Evolutionary conservation across 2,113 vertebrate genomes (phyloP).

Genomic region (Nannospalax galili): DNA sequence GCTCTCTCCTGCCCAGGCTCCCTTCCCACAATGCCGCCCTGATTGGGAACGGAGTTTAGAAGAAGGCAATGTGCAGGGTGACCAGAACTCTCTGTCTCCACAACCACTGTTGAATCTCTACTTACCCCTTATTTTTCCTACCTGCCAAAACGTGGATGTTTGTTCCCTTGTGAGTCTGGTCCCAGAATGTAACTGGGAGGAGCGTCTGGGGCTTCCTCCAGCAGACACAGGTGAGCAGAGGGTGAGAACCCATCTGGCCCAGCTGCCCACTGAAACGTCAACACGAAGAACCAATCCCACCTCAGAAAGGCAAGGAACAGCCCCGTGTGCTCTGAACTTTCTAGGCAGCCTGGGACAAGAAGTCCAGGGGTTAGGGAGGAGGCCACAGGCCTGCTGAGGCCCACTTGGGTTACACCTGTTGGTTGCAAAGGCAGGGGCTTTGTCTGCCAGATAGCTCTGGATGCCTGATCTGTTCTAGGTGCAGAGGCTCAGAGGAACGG

Average conservation of each 20-base stretch:
- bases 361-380: background rate
- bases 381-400: background rate
- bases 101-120: fast-evolving
- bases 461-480: background rate
- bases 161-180: background rate
- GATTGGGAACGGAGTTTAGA: background rate
- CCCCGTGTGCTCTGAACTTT: background rate
- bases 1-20: background rate
- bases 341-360: no score
- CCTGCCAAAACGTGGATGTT: background rate
- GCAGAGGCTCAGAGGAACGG: background rate
- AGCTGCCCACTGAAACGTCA: no score
- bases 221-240: background rate
- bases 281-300: background rate
- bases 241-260: background rate
- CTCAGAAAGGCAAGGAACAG: background rate
- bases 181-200: background rate
- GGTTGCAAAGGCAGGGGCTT: no score
- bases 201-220: background rate
- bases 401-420: background rate
- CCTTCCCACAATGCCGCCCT: no score
- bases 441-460: background rate
- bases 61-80: background rate
- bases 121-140: background rate
- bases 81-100: background rate